Conservation (phyloP, 2,888 invertebrate genomes). For the Allacma fusca region DNA sequence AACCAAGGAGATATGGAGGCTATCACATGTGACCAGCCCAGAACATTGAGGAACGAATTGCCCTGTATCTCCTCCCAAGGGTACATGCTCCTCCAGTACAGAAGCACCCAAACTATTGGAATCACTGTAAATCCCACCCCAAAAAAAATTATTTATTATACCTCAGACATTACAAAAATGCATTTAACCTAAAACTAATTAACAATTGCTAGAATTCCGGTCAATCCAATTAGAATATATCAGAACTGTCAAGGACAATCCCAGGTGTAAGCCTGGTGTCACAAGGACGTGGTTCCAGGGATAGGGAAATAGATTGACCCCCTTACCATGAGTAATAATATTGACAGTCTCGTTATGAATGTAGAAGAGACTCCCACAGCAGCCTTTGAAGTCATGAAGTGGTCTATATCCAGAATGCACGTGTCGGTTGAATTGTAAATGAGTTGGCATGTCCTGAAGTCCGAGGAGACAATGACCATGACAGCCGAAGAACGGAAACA, state of each 20-base stretch:
- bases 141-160: too few relatives aligned
- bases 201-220: too few relatives aligned
- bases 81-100: slow-evolving; percentile 78
- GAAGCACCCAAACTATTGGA: slow-evolving; percentile 82
- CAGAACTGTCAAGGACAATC: too few relatives aligned
- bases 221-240: too few relatives aligned
- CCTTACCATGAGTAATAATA: slow-evolving; percentile 87
- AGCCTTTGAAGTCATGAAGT: slow-evolving; percentile 78
- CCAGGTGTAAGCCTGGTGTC: too few relatives aligned
- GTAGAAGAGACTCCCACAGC: slow-evolving; percentile 83
- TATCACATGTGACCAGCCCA: slow-evolving; percentile 84
- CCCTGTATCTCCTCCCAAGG: slow-evolving; percentile 73
- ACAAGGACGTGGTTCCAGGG: too few relatives aligned
- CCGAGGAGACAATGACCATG: slow-evolving; percentile 38
- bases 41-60: slow-evolving; percentile 69
- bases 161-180: too few relatives aligned
- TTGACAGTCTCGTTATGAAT: slow-evolving; percentile 92
- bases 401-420: slow-evolving; percentile 81
- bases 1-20: slow-evolving; percentile 87
- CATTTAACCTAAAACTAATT: too few relatives aligned
- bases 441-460: slow-evolving; percentile 58
- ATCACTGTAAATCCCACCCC: slow-evolving; percentile 79
- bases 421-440: slow-evolving; percentile 64
- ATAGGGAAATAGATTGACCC: too few relatives aligned
- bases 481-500: not conserved